Evolutionary conservation across 1,140 invertebrate genomes (phyloP), one percentile per base, ranked within the genome.

Genomic region (Drosophila mojavensis): DNA sequence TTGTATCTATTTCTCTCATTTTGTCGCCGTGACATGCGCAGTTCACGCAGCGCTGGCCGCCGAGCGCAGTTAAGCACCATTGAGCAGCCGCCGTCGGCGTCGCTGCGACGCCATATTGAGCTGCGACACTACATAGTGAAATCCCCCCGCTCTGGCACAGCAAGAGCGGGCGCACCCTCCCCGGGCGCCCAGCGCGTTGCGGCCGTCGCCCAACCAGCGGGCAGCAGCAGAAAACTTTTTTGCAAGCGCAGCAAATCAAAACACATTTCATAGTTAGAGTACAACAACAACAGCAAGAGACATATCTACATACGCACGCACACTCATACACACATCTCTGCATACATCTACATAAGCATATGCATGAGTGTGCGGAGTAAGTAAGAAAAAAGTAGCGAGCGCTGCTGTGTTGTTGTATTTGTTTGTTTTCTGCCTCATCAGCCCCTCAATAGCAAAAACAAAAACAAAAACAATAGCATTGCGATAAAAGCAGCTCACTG

Each of bases 211-310:
- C 82, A 88, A 88, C 83, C 83, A 86, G 79, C 83, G 85, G 79
- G 68, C 79, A 77, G 68, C 79, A 77, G 73, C 84, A 79, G 53
- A 65, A 79, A 75, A 83, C 83, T 70, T 82, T 39, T 81, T 75
- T 73, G 69, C 79, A 88, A 88, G 83, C 83, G 84, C 83, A 91
- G 83, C 88, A 91, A 91, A 91, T 91, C 88, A 91, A 91, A 91
- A 88, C 88, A 88, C 83, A 91, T 91, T 90, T 80, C 79, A 81
- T 69, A 79, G 67, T 73, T 79, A 70, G 65, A 75, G 50, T 20
- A 66, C 48, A 24, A 24, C 20, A 24, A 24, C 20, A 24, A 3
- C 20, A 24, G 20, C 20, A 24, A 79, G 62, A 53, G 28, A 67
- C 43, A 47, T 48, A n/a, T 58, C 48, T 28, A 60, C 43, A 69